phyloP scores from a whole-genome alignment of 2,888 invertebrate species.

The Orchesella flavescens region DNA sequence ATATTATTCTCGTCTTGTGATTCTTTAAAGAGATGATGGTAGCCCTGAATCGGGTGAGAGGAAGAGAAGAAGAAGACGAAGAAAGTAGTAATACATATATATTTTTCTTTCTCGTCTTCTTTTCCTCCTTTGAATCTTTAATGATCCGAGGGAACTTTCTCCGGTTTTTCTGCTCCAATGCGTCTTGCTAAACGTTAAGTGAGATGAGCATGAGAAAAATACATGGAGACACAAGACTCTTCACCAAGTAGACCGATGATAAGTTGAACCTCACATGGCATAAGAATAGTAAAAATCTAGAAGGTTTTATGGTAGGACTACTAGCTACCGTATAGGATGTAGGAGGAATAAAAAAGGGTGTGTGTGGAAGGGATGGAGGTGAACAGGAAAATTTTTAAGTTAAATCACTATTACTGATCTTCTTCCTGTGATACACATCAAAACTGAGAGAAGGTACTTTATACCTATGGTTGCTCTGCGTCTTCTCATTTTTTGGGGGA shows the following conservation, averaged over 20 bases:
- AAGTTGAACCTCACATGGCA: no score
- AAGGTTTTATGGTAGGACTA: no score
- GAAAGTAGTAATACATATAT: background rate
- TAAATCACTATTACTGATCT: slow-evolving; percentile 13
- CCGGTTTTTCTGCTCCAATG: slow-evolving; percentile 33
- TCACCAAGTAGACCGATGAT: no score
- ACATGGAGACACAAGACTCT: background rate
- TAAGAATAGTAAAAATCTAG: no score
- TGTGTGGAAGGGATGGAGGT: background rate
- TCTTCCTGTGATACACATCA: background rate
- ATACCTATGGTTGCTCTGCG: background rate
- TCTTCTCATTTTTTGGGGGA: background rate
- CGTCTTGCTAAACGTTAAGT: slow-evolving; percentile 14
- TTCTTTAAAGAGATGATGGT: slow-evolving; percentile 17
- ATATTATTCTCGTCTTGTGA: slow-evolving; percentile 12
- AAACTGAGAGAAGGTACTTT: no score
- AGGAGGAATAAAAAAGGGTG: no score
- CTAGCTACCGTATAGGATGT: no score
- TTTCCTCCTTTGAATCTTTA: slow-evolving; percentile 42
- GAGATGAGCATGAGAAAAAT: background rate
- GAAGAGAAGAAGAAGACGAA: slow-evolving; percentile 2
- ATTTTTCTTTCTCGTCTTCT: slow-evolving; percentile 30
- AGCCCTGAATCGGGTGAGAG: background rate
- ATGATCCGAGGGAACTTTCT: slow-evolving; percentile 41
- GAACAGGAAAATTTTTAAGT: background rate